Evolutionary conservation across 1,140 invertebrate species (phyloP).

Genomic region (Octopus bimaculoides): DNA sequence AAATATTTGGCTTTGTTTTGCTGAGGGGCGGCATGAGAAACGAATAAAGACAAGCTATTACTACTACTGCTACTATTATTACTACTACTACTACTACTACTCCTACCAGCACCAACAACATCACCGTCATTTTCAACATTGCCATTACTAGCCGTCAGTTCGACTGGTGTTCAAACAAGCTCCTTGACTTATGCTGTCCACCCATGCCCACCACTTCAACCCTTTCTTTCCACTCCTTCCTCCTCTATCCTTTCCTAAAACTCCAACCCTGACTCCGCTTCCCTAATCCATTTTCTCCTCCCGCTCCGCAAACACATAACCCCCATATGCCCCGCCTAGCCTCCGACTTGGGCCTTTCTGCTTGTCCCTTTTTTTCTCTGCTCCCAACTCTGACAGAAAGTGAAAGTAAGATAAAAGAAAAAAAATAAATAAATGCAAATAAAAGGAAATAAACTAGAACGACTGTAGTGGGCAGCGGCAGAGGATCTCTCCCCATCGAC

Average conservation of each 20-base stretch:
- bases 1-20: too few relatives aligned
- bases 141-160: not conserved
- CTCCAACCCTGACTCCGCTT: not conserved
- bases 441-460: too few relatives aligned
- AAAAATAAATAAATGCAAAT: not conserved
- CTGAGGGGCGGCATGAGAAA: too few relatives aligned
- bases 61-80: not conserved
- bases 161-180: not conserved
- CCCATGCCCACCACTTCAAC: not conserved
- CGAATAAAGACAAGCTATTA: too few relatives aligned
- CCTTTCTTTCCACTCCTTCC: not conserved
- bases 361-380: not conserved
- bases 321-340: not conserved
- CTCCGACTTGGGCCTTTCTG: not conserved
- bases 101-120: not conserved
- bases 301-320: not conserved
- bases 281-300: not conserved
- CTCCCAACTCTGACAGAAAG: not conserved
- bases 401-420: not conserved
- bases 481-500: too few relatives aligned
- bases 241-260: not conserved
- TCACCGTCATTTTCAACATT: not conserved
- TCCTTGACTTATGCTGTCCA: not conserved
- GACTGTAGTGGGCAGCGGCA: too few relatives aligned
- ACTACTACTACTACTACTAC: not conserved